These are phyloP conservation scores for Silurus aristotelis DNA, from an alignment of 2,797 vertebrate genomes.

Conservation along the genomic window DNA sequence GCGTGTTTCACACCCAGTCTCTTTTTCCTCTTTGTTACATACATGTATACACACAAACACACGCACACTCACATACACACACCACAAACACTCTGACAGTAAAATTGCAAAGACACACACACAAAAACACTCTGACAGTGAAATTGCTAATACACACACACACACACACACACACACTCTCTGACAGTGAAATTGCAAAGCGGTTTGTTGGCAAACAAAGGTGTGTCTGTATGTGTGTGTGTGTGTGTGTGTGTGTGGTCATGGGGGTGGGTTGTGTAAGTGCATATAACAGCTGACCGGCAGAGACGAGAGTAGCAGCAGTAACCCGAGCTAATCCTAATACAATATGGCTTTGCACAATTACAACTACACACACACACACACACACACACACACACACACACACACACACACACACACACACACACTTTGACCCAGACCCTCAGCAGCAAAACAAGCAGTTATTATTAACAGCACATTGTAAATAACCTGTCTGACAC, in stretches of 20 bases:
- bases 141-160: not conserved
- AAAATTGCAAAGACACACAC: no score
- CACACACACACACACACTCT: not conserved
- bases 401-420: conserved; percentile 24
- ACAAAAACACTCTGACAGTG: no score
- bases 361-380: conserved; percentile 33
- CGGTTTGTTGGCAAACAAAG: conserved; percentile 42
- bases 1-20: not conserved
- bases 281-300: conserved; percentile 50
- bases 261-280: conserved; percentile 39
- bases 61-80: not conserved
- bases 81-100: not conserved
- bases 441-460: conserved; percentile 34
- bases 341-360: conserved; percentile 51
- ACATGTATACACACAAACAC: not conserved
- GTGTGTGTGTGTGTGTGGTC: conserved; percentile 15
- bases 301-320: conserved; percentile 48
- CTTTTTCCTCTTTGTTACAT: not conserved
- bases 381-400: conserved; percentile 11
- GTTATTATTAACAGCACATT: not conserved
- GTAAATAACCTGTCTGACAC: not conserved
- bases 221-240: conserved; percentile 35
- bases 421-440: conserved; percentile 26
- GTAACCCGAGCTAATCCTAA: conserved; percentile 57
- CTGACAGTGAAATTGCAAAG: conserved; percentile 24